Base-by-base conservation (phyloP, 2,888 invertebrate genomes). In the Epistrophe eligans region DNA sequence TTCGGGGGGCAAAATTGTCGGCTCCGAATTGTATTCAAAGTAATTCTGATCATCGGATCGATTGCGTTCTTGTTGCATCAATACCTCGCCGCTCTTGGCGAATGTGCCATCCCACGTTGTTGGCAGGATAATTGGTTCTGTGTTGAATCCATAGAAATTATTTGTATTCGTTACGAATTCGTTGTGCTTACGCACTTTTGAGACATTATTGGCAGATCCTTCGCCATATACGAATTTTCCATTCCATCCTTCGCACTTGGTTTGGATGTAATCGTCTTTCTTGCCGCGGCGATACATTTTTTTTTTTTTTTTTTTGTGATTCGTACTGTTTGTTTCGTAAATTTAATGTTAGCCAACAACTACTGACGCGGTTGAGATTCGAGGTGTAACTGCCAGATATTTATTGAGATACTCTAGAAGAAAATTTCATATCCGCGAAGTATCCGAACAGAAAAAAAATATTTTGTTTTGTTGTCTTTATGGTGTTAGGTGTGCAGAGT, bases 201-300 rank as follows among this genome's bases (percentile, higher is more conserved):
- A 91, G 2, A 92, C 92, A 52, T 92, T 91, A 67, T 92, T 92
- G 2, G 91, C 89, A 7, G 90, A 88, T 1, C 92, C 92, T n/a
- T 90, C 89, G 40, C 90, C 90, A 84, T 91, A 92, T 1, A 90
- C 84, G 74, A 93, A 93, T 85, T 91, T 92, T 4, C 93, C 93
- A 89, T 93, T 91, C 93, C 93, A 93, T 55, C 93, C 93, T 89
- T 93, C 93, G 83, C 92, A 92, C 88, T 93, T 93, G 79, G 92
- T 93, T 74, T 92, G 92, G 77, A 93, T 92, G 58, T 93, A 92
- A 9, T 93, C 92, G 79, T 92, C 90, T 81, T 91, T 91, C 62
- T 89, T 91, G 76, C 89, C 88, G 32, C 90, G 84, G 19, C 91
- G 85, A 43, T 92, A 82, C 93, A 93, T 93, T 85, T 89, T 90